Evolutionary conservation across 2,888 invertebrate species (phyloP).

Genomic region (Theodoxus fluviatilis): DNA sequence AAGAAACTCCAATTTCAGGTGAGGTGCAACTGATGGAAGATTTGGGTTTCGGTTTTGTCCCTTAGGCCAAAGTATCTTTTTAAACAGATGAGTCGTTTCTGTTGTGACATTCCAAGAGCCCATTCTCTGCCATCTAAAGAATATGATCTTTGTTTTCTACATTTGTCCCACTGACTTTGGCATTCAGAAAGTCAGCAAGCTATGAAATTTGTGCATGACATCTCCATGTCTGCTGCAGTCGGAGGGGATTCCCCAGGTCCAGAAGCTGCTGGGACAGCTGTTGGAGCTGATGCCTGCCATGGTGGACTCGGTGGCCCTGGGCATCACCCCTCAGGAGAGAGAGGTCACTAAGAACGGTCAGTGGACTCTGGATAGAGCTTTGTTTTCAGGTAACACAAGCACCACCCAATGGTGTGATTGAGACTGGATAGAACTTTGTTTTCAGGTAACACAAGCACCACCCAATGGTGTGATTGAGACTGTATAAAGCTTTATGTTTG

Average conservation of each 20-base stretch:
- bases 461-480: too few relatives aligned
- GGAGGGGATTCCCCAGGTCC: constrained; percentile 75
- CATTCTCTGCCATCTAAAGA: not conserved
- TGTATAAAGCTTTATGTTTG: not conserved
- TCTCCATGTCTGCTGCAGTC: constrained; percentile 46
- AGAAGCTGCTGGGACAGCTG: constrained; percentile 81
- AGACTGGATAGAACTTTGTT: too few relatives aligned
- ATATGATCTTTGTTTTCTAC: too few relatives aligned
- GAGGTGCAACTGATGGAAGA: too few relatives aligned
- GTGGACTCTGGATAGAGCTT: not conserved
- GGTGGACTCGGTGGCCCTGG: constrained; percentile 77
- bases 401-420: not conserved
- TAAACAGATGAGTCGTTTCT: not conserved
- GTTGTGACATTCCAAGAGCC: not conserved
- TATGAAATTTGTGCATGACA: too few relatives aligned
- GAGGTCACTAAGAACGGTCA: constrained; percentile 55
- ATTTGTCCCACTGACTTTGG: too few relatives aligned
- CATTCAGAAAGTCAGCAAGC: too few relatives aligned
- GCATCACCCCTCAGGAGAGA: constrained; percentile 72
- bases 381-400: not conserved
- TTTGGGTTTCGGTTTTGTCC: too few relatives aligned
- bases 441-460: not conserved
- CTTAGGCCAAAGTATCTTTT: too few relatives aligned
- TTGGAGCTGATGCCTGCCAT: constrained; percentile 83
- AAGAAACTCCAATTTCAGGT: too few relatives aligned